Base-by-base conservation (phyloP, 2,113 vertebrate species). In the Tachuris rubrigastra region DNA sequence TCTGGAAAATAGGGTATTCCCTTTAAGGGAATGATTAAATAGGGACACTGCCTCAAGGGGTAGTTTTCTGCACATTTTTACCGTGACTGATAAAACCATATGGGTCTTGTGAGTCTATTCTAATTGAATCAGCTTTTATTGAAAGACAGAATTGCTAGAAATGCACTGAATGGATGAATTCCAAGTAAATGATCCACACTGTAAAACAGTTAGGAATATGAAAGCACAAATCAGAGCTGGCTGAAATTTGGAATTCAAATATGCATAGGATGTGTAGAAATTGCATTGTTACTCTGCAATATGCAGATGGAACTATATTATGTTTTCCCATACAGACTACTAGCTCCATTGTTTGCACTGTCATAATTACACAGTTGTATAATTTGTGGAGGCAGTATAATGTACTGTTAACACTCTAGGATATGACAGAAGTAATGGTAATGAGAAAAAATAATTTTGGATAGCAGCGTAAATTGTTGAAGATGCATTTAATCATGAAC, bases 11-110 rank as follows among this genome's bases (percentile, higher is more conserved):
- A 95, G 96, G 88, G 84, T 91, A 95, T 95, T 97, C 78, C 80
- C 92, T 96, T 92, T 94, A 91, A 95, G 84, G 74, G 89, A 94
- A 81, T 95, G 96, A 95, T 97, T 95, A 94, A 96, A 94, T 67
- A 96, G 93, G 87, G 82, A 91, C 71, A 74, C 59, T 91, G 84
- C 95, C 95, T 94, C 88, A 78, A 95, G 95, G 91, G 82, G 92
- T 95, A 63, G 79, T 95, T 96, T 92, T 94, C 87, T 89, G 68
- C 81, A 92, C 90, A 73, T 92, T 97, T 89, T 90, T 95, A 87
- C 85, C 73, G 46, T 89, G 91, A 87, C 95, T 96, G 95, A 95
- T 97, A 95, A 97, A 96, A 96, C 94, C 95, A 95, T 96, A 93
- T 97, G 94, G 92, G 92, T 90, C 93, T 89, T 95, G 86, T 93